These are phyloP conservation scores for Pipistrellus nathusii DNA, from an alignment of 2,797 vertebrate genomes.

Conservation along the genomic window DNA sequence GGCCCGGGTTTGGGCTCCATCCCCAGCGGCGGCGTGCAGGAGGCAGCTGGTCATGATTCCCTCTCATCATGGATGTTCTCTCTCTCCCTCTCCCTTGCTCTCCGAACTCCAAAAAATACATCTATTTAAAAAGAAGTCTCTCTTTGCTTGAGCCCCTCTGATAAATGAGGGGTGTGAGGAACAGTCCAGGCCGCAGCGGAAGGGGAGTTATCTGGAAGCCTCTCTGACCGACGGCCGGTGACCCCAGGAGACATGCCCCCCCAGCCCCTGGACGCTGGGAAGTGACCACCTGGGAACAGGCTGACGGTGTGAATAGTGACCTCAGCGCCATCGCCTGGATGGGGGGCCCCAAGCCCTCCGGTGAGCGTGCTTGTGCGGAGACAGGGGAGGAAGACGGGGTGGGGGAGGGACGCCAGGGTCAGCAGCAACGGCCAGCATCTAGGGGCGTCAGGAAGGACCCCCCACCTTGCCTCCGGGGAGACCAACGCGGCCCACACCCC, in stretches of 20 bases:
- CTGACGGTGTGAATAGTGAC: not conserved
- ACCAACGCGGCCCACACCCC: not conserved
- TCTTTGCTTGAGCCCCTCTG: not conserved
- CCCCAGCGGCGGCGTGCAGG: too few relatives aligned
- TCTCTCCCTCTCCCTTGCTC: too few relatives aligned
- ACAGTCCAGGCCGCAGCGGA: not conserved
- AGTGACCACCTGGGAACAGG: not conserved
- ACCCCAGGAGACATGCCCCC: not conserved
- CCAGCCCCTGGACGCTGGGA: not conserved
- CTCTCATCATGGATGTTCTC: too few relatives aligned
- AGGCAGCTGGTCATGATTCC: too few relatives aligned
- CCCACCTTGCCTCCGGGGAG: not conserved
- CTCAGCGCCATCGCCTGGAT: not conserved
- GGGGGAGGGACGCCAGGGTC: not conserved
- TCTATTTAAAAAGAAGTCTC: too few relatives aligned
- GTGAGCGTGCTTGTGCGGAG: accelerated
- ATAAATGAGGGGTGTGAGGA: not conserved
- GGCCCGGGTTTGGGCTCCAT: too few relatives aligned
- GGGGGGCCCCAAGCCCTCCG: not conserved
- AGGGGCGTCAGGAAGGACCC: not conserved
- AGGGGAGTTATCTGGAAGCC: not conserved
- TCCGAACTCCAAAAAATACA: too few relatives aligned
- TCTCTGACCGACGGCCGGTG: not conserved
- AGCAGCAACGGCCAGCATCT: not conserved
- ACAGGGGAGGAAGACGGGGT: not conserved